These are phyloP conservation scores for Heliothis virescens DNA, from an alignment of 1,140 invertebrate genomes.

Conservation along the genomic window DNA sequence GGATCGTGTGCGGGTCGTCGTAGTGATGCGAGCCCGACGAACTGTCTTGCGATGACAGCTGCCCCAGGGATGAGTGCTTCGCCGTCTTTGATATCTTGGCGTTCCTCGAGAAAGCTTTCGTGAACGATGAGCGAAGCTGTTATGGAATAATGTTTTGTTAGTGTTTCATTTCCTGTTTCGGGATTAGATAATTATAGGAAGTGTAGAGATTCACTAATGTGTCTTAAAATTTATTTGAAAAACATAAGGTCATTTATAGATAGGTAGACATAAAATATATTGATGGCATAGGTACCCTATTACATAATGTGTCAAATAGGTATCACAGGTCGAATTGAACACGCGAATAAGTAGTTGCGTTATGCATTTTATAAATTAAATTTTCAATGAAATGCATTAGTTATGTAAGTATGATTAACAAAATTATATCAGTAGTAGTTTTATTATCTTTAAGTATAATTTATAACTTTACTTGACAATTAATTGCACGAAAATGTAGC, in stretches of 20 bases:
- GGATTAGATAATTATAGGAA: not conserved
- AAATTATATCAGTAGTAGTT: not conserved
- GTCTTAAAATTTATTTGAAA: too few species aligned
- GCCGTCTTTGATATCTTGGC: slow-evolving; percentile 90
- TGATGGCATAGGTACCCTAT: too few species aligned
- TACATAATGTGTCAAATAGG: too few species aligned
- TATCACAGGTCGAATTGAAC: too few species aligned
- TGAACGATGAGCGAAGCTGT: slow-evolving; percentile 97
- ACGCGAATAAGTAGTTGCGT: too few species aligned
- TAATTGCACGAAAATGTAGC: not conserved
- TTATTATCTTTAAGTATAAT: too few species aligned
- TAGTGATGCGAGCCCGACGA: slow-evolving; percentile 82
- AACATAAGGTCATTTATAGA: too few species aligned
- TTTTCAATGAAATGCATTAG: slow-evolving; percentile 11
- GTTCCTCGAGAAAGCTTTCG: slow-evolving; percentile 97
- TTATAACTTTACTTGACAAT: not conserved
- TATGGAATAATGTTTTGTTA: slow-evolving; percentile 49
- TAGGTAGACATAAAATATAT: too few species aligned
- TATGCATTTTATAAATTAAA: too few species aligned
- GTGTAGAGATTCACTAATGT: too few species aligned
- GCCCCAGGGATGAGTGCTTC: slow-evolving; percentile 86
- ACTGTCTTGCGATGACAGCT: slow-evolving; percentile 83
- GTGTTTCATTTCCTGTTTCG: not conserved
- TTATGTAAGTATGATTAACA: slow-evolving; percentile 8
- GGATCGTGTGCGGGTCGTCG: slow-evolving; percentile 83